Percentiles rank a stretch among this genome's conserved stretches.
phyloP scores from a whole-genome alignment of 2,888 invertebrate species.

The Chirona hameri region DNA sequence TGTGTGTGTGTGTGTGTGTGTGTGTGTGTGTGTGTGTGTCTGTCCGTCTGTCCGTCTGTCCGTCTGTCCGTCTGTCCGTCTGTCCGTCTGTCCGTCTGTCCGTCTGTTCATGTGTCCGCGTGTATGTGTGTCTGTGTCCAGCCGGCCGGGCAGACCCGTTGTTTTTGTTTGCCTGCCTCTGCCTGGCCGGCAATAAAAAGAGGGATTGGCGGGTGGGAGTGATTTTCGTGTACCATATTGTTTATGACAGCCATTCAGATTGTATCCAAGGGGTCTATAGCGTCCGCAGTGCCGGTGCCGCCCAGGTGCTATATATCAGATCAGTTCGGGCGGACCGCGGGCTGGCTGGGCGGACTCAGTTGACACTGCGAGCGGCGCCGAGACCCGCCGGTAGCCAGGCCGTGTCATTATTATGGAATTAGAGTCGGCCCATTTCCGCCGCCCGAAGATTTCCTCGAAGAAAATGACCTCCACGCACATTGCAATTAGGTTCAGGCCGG shows the following conservation, averaged over 20 bases:
- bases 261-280: constrained; percentile 22
- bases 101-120: constrained; percentile 33
- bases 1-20: no score
- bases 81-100: constrained; percentile 36
- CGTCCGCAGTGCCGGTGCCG: background rate
- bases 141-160: background rate
- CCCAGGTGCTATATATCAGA: constrained; percentile 7
- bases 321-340: background rate
- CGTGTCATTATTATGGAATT: constrained; percentile 29
- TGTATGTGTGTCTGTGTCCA: no score
- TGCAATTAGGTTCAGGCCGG: background rate
- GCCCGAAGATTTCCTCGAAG: constrained; percentile 5
- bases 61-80: constrained; percentile 34
- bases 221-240: constrained; percentile 28
- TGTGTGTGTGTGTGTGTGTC: constrained; percentile 31
- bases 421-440: constrained; percentile 26
- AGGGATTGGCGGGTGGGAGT: constrained; percentile 13
- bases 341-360: background rate
- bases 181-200: background rate
- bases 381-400: background rate
- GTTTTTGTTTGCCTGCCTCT: background rate
- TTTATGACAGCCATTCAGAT: constrained; percentile 26
- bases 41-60: constrained; percentile 36
- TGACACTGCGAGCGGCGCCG: background rate
- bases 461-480: constrained; percentile 26